Conservation (phyloP, 2,113 vertebrate genomes). For the Onychostoma macrolepis region DNA sequence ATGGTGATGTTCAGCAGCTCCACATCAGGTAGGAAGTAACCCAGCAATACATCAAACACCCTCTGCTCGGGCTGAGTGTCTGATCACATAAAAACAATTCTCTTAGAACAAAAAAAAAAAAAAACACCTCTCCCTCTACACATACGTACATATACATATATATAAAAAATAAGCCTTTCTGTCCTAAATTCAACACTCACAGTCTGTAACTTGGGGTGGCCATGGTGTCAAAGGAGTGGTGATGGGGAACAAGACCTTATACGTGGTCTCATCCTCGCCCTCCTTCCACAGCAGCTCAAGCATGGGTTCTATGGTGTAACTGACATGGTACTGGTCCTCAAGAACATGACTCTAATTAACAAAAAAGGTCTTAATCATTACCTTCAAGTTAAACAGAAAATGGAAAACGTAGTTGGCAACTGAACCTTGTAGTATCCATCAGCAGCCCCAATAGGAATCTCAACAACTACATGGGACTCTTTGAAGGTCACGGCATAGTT, state of each 20-base stretch:
- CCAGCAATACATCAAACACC: conserved; percentile 73
- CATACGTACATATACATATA: no score
- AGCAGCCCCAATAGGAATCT: conserved; percentile 79
- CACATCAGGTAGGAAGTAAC: conserved; percentile 75
- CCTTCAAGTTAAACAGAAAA: neutral
- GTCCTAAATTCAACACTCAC: conserved; percentile 58
- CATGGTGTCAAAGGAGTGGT: conserved; percentile 69
- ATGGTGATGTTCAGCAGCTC: conserved; percentile 74
- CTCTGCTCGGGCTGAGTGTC: conserved; percentile 62
- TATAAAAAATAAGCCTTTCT: neutral
- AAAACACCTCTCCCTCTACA: no score
- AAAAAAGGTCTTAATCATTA: neutral
- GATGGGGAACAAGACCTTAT: conserved; percentile 75
- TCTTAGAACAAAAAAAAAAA: neutral
- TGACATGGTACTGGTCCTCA: conserved; percentile 69
- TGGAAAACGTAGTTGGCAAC: neutral
- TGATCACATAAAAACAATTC: conserved; percentile 39
- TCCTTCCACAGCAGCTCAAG: conserved; percentile 72
- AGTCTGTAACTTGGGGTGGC: conserved; percentile 46
- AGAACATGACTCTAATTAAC: conserved; percentile 72
- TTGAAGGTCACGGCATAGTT: conserved; percentile 69
- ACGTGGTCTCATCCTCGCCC: conserved; percentile 65
- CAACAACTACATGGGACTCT: conserved; percentile 67
- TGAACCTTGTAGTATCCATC: conserved; percentile 84
- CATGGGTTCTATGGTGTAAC: conserved; percentile 74